A percentile compares a stretch with the other conserved stretches of the same genome.
Evolutionary conservation across 2,797 vertebrate species (phyloP).

Genomic region (Liasis olivaceus): DNA sequence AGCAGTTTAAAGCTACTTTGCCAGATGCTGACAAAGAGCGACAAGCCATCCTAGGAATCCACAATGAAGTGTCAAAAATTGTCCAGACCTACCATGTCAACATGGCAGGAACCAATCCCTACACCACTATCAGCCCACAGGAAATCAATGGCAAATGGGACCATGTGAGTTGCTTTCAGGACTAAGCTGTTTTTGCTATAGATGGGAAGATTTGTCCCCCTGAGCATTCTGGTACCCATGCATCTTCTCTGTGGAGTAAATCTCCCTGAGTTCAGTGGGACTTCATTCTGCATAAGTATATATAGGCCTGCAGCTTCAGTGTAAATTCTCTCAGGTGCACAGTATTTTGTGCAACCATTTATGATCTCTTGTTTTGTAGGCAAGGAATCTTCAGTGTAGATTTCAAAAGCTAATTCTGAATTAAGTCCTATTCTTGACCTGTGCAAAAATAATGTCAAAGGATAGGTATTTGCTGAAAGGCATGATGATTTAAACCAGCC

Average conservation of each 20-base stretch:
- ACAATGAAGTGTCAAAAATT: slow-evolving; percentile 96
- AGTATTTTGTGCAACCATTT: background rate
- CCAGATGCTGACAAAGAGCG: slow-evolving; percentile 96
- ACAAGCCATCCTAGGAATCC: slow-evolving; percentile 94
- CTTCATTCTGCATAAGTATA: slow-evolving; percentile 8
- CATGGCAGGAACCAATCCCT: slow-evolving; percentile 93
- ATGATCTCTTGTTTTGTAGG: slow-evolving; percentile 15
- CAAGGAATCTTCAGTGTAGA: background rate
- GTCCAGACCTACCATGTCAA: slow-evolving; percentile 98
- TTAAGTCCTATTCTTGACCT: slow-evolving; percentile 6
- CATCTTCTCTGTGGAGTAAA: background rate
- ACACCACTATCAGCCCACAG: slow-evolving; percentile 93
- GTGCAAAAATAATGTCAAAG: background rate
- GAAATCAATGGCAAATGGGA: slow-evolving; percentile 98
- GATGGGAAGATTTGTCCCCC: background rate
- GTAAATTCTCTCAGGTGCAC: background rate
- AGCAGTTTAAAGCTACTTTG: slow-evolving; percentile 97
- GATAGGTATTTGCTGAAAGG: slow-evolving; percentile 32
- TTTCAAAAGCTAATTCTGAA: slow-evolving; percentile 9
- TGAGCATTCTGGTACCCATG: background rate
- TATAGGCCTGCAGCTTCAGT: background rate
- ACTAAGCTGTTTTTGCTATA: slow-evolving; percentile 4
- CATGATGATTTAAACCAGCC: slow-evolving; percentile 19
- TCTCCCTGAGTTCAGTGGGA: background rate
- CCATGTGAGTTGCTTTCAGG: slow-evolving; percentile 81